Evolutionary conservation across 53 echinoderm and acorn worm species (phyloP).

Genomic region (Arbacia lixula): DNA sequence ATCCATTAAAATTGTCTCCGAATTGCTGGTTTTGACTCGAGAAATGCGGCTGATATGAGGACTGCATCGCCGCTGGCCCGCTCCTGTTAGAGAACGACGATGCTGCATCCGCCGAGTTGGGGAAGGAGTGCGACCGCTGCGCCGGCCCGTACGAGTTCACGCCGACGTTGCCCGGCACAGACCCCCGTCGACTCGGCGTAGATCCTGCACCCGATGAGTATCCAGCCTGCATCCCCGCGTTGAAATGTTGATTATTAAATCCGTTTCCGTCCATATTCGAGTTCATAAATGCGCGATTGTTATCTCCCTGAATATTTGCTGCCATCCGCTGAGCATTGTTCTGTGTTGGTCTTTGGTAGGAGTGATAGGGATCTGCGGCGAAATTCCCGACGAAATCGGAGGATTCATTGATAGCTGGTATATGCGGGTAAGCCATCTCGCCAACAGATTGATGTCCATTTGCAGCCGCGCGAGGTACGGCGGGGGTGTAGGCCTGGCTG

Average conservation of each 20-base stretch:
- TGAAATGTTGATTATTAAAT: constrained; percentile 28
- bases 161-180: constrained; percentile 33
- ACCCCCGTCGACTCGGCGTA: constrained; percentile 29
- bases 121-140: constrained; percentile 39
- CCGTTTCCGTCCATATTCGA: constrained; percentile 6
- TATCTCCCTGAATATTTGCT: constrained; percentile 5
- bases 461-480: no score
- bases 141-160: not conserved
- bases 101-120: not conserved
- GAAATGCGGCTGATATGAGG: constrained; percentile 12
- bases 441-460: no score
- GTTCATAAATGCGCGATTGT: constrained; percentile 2
- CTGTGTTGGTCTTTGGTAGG: constrained; percentile 36
- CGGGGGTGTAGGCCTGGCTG: no score
- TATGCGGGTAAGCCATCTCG: constrained; percentile 40
- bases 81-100: not conserved
- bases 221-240: constrained; percentile 15
- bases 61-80: not conserved
- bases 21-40: constrained; percentile 29
- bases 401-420: constrained; percentile 42
- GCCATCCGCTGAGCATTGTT: constrained; percentile 4
- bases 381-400: constrained; percentile 20
- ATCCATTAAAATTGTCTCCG: constrained; percentile 1
- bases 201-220: not conserved
- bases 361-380: not conserved